Evolutionary conservation across 53 echinoderm and acorn worm genomes (phyloP).

Genomic region (Holothuria leucospilota): DNA sequence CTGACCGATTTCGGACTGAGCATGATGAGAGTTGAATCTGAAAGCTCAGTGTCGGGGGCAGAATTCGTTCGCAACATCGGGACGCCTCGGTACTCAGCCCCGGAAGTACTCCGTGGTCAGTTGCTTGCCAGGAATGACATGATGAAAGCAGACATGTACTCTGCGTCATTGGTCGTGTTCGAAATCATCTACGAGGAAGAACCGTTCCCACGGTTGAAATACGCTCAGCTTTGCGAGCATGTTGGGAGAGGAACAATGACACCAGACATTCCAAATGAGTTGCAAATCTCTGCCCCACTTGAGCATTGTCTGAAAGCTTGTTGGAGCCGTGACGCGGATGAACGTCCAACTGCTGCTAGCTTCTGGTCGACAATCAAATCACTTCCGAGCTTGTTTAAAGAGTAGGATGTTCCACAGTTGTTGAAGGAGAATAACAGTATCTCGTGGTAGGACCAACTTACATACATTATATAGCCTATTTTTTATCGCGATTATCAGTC

Average conservation of each 20-base stretch:
- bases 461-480: not conserved
- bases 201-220: slow-evolving; percentile 41
- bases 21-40: slow-evolving; percentile 59
- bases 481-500: too few species aligned
- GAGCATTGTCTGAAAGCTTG: slow-evolving; percentile 42
- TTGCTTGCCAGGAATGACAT: slow-evolving; percentile 43
- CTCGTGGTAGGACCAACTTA: not conserved
- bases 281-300: slow-evolving; percentile 28
- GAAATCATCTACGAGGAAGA: slow-evolving; percentile 61
- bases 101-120: slow-evolving; percentile 60
- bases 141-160: slow-evolving; percentile 70
- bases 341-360: slow-evolving; percentile 50
- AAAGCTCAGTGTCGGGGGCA: slow-evolving; percentile 50
- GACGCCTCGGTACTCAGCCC: slow-evolving; percentile 70
- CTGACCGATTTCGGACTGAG: slow-evolving; percentile 74
- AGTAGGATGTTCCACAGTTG: too few species aligned
- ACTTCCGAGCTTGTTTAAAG: not conserved
- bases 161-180: slow-evolving; percentile 56
- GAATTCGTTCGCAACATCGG: slow-evolving; percentile 49
- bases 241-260: slow-evolving; percentile 22
- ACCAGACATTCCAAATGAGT: slow-evolving; percentile 41
- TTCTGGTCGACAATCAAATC: not conserved
- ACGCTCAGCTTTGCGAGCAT: slow-evolving; percentile 39
- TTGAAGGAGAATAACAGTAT: not conserved
- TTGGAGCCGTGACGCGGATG: slow-evolving; percentile 46